Evolutionary conservation across 1,140 invertebrate genomes (phyloP), one percentile per base, ranked within the genome.

Genomic region (Nebria ingens): DNA sequence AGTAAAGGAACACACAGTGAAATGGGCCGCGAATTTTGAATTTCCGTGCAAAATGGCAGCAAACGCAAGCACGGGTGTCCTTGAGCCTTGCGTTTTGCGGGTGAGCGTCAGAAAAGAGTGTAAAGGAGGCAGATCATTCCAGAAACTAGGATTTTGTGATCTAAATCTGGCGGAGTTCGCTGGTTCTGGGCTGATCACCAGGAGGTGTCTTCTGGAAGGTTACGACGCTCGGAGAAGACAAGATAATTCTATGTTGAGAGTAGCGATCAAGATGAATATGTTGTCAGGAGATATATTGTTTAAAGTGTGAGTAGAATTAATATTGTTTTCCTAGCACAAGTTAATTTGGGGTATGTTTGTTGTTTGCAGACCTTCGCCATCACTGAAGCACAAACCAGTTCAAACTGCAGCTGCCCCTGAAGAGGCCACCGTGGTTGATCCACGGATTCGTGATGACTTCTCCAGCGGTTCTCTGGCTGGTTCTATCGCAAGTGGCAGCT

Each of bases 41-140:
- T 98, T 98, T 74, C 81, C 86, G 53, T 97, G 93, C 76, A 97
- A 97, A 76, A 96, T 97, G 89, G 91, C 89, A 68, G 93, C 93
- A 45, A 97, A 93, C 74, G 89, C 92, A 19, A 90, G 86, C 34
- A 97, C 93, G 1, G 91, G 92, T 42, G 84, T 97, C 52, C 79
- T 98, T 52, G 94, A 98, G 72, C 87, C 91, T 54, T 94, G 92
- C 71, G 77, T 89, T 57, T 81, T 94, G 66, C 79, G 94, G 65
- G 85, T 98, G 68, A 98, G 94, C 29, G 89, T 98, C 56, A 80
- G 95, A 69, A 96, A 94, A 80, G 94, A 97, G 74, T 82, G 81
- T 71, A 83, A 82, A 68, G 81, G 68, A 2, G 65, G 65, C 21
- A 56, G 66, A n/a, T 68, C 65, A 21, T 71, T 67, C 55, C 86